Conservation (phyloP, 2,113 vertebrate species). For the Odobenus rosmarus region DNA sequence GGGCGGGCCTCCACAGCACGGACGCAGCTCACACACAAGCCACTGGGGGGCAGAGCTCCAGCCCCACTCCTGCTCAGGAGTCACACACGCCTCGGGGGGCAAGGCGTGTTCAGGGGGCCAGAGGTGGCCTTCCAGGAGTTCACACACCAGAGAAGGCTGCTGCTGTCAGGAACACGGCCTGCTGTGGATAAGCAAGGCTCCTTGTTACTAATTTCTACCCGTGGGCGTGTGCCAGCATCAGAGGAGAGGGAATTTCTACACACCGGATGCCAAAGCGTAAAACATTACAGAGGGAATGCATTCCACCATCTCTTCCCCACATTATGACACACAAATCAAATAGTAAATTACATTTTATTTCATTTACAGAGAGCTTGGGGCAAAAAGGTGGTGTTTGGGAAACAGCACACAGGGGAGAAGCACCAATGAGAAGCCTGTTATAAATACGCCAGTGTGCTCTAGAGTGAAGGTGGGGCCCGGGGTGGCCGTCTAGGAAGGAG, state of each 20-base stretch:
- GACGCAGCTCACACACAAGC: neutral
- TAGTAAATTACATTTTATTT: conserved; percentile 85
- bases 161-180: neutral
- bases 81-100: too few relatives aligned
- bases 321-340: conserved; percentile 52
- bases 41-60: rapidly evolving
- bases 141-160: neutral
- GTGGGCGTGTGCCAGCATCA: neutral
- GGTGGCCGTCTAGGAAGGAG: rapidly evolving
- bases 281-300: neutral
- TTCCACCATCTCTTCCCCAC: neutral
- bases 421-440: conserved; percentile 33
- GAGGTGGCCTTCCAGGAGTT: neutral
- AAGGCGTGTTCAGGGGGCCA: neutral
- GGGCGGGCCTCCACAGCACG: rapidly evolving
- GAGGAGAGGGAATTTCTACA: neutral
- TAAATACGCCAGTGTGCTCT: neutral
- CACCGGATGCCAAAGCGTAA: conserved; percentile 42
- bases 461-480: neutral
- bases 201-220: neutral
- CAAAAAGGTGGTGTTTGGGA: conserved; percentile 40
- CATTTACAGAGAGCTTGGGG: conserved; percentile 80
- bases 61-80: neutral
- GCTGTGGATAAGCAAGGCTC: neutral
- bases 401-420: conserved; percentile 45